These are phyloP conservation scores for Holcopasites calliopsidis DNA, from an alignment of 1,140 invertebrate species.

Conservation along the genomic window DNA sequence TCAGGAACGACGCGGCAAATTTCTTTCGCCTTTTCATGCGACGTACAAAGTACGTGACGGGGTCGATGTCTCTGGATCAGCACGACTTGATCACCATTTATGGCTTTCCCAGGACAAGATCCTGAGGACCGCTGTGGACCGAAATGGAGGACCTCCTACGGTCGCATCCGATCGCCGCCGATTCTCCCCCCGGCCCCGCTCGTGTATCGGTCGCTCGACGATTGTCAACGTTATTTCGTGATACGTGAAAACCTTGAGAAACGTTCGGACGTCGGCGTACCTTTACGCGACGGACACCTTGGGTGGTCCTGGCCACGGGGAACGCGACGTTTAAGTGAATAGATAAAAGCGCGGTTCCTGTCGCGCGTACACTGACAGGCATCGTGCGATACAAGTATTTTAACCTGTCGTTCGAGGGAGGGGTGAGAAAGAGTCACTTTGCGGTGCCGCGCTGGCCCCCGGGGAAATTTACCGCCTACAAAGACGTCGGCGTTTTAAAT, in stretches of 20 bases:
- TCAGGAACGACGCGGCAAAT: constrained; percentile 15
- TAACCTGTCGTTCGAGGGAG: background rate
- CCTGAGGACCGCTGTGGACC: constrained; percentile 44
- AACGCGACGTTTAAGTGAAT: constrained; percentile 10
- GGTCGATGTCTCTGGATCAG: constrained; percentile 17
- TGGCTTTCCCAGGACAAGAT: constrained; percentile 51
- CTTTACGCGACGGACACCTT: constrained; percentile 18
- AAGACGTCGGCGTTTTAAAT: too few species aligned
- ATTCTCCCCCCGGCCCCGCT: background rate
- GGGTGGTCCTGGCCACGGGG: constrained; percentile 35
- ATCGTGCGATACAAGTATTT: background rate
- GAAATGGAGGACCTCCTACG: constrained; percentile 53
- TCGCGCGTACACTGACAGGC: background rate
- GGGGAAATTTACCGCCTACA: background rate
- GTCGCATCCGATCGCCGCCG: constrained; percentile 7
- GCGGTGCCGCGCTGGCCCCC: too few species aligned
- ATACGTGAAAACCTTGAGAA: constrained; percentile 47
- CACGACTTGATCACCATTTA: constrained; percentile 52
- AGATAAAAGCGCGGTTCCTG: constrained; percentile 34
- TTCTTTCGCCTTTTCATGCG: constrained; percentile 37
- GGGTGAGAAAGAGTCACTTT: background rate
- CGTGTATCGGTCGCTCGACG: constrained; percentile 45
- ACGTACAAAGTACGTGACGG: constrained; percentile 31
- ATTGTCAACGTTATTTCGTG: constrained; percentile 51
- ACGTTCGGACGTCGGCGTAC: background rate